These are phyloP conservation scores for Amblyjoppa fuscipennis DNA, from an alignment of 2,888 invertebrate species.

Conservation along the genomic window DNA sequence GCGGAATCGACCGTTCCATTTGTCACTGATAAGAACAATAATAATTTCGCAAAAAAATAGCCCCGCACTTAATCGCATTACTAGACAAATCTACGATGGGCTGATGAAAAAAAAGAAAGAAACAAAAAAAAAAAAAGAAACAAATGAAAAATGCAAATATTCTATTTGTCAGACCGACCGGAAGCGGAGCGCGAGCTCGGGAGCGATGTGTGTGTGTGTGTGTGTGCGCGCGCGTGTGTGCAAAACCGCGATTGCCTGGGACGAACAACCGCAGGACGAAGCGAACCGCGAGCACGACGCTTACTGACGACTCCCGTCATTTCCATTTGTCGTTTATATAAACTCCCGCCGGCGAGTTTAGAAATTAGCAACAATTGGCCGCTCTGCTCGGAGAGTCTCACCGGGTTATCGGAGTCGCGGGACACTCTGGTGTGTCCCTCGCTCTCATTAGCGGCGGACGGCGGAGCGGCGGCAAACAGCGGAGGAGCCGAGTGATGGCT, in stretches of 20 bases:
- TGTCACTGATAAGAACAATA: slow-evolving; percentile 9
- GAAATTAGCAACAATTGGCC: slow-evolving; percentile 75
- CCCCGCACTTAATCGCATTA: not conserved
- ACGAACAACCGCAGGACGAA: slow-evolving; percentile 21
- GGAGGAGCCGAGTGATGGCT: slow-evolving; percentile 30
- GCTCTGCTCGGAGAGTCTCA: slow-evolving; percentile 43
- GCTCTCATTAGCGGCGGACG: not conserved
- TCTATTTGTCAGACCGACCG: not conserved
- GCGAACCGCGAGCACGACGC: slow-evolving; percentile 33
- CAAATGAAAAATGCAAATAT: not conserved
- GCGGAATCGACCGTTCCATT: not conserved
- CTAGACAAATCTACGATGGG: not conserved
- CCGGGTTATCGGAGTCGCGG: slow-evolving; percentile 1
- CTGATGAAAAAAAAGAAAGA: not conserved
- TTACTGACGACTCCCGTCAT: slow-evolving; percentile 35
- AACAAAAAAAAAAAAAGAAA: not conserved
- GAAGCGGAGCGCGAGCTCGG: not conserved
- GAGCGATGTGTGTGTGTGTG: not conserved
- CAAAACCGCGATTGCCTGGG: not conserved
- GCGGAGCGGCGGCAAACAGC: slow-evolving; percentile 37
- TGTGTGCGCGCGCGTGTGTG: not conserved
- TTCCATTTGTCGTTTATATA: slow-evolving; percentile 71
- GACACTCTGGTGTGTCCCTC: not conserved
- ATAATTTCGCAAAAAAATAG: not conserved
- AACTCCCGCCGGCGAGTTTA: slow-evolving; percentile 62